Conservation (phyloP, 2,888 invertebrate species). For the Chymomyza procnemis region DNA sequence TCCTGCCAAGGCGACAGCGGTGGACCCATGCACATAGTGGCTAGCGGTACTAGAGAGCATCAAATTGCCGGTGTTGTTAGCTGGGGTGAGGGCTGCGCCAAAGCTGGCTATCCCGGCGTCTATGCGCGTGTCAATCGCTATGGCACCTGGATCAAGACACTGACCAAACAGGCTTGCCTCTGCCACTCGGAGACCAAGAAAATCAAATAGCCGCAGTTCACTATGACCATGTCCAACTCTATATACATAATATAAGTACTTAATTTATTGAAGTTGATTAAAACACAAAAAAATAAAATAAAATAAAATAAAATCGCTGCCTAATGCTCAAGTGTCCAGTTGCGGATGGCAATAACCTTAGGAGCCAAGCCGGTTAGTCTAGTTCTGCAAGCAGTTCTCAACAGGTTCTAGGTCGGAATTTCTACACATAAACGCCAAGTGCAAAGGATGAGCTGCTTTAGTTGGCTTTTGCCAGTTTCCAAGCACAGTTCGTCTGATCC, state of each 20-base stretch:
- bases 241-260: not conserved
- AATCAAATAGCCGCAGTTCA: slow-evolving; percentile 61
- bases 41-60: slow-evolving; percentile 64
- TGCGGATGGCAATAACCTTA: not conserved
- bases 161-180: slow-evolving; percentile 85
- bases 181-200: slow-evolving; percentile 80
- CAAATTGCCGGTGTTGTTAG: slow-evolving; percentile 85
- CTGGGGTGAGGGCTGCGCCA: slow-evolving; percentile 78
- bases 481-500: slow-evolving; percentile 34
- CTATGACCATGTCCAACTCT: slow-evolving; percentile 5
- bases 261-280: slow-evolving; percentile 57
- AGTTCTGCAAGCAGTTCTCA: slow-evolving; percentile 39
- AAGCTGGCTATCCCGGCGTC: slow-evolving; percentile 87
- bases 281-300: too few species aligned
- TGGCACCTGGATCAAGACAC: slow-evolving; percentile 83
- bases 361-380: slow-evolving; percentile 23
- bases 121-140: slow-evolving; percentile 90
- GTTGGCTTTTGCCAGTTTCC: slow-evolving; percentile 63
- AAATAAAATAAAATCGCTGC: slow-evolving; percentile 24
- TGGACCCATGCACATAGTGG: slow-evolving; percentile 75
- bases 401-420: slow-evolving; percentile 29
- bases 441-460: slow-evolving; percentile 40
- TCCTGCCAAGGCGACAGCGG: slow-evolving; percentile 78
- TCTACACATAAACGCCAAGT: slow-evolving; percentile 17
- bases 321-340: slow-evolving; percentile 3